Evolutionary conservation across 2,797 vertebrate species (phyloP).

Genomic region (Cuniculus paca): DNA sequence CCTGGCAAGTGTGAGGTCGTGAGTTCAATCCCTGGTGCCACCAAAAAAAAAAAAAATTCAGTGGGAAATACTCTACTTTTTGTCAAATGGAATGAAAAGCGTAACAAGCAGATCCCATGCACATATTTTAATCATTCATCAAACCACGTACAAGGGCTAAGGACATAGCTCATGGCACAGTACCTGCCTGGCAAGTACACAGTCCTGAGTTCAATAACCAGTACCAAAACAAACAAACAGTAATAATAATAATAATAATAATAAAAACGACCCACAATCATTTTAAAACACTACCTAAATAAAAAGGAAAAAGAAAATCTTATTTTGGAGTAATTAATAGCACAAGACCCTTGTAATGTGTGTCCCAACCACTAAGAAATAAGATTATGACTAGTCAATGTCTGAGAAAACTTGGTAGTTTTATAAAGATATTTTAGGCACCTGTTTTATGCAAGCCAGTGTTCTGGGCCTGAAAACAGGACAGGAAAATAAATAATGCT

Average conservation of each 20-base stretch:
- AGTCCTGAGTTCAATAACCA: too few relatives aligned
- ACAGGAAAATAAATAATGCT: not conserved
- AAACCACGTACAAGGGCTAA: not conserved
- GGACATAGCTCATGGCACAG: too few relatives aligned
- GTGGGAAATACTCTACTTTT: not conserved
- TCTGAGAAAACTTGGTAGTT: conserved; percentile 15
- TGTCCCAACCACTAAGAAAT: conserved; percentile 5
- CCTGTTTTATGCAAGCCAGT: not conserved
- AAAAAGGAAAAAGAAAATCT: not conserved
- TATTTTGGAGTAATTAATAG: not conserved
- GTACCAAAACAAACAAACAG: too few relatives aligned
- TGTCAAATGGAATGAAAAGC: not conserved
- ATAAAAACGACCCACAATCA: too few relatives aligned
- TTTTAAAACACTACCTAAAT: not conserved
- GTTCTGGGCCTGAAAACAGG: not conserved
- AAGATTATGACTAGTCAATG: not conserved
- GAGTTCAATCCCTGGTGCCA: too few relatives aligned
- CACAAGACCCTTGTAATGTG: not conserved
- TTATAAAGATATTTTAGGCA: not conserved
- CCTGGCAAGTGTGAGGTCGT: too few relatives aligned
- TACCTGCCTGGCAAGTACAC: too few relatives aligned
- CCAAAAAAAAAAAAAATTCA: too few relatives aligned
- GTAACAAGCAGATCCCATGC: not conserved
- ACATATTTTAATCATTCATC: not conserved
- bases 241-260: too few relatives aligned